These are phyloP conservation scores for Torymus auratus DNA, from an alignment of 2,888 invertebrate species.

Conservation along the genomic window DNA sequence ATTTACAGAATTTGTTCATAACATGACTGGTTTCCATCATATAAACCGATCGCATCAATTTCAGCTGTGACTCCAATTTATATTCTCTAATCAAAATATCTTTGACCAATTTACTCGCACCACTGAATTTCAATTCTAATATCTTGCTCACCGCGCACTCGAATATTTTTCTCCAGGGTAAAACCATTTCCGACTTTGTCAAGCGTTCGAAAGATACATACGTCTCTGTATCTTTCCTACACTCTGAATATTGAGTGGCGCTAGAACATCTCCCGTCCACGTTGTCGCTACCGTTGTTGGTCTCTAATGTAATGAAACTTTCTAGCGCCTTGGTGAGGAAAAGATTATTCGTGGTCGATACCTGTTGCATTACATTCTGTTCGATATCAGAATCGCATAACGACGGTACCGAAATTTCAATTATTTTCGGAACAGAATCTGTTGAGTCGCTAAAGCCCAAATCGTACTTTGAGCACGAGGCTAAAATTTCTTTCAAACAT, in stretches of 20 bases:
- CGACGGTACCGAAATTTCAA: slow-evolving; percentile 36
- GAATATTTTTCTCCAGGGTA: slow-evolving; percentile 77
- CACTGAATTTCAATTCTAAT: slow-evolving; percentile 74
- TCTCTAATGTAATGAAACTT: slow-evolving; percentile 70
- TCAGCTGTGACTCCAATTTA: slow-evolving; percentile 76
- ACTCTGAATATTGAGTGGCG: slow-evolving; percentile 2
- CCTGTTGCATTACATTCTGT: slow-evolving; percentile 68
- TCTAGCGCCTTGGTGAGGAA: slow-evolving; percentile 78
- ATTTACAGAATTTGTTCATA: slow-evolving; percentile 78
- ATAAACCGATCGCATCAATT: slow-evolving; percentile 77
- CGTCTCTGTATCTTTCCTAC: slow-evolving; percentile 19
- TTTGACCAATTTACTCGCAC: slow-evolving; percentile 78
- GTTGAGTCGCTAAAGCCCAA: slow-evolving; percentile 57
- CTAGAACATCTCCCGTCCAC: slow-evolving; percentile 58
- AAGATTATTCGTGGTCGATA: slow-evolving; percentile 69
- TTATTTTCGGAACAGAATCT: slow-evolving; percentile 52
- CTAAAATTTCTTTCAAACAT: slow-evolving; percentile 66
- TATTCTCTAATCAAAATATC: slow-evolving; percentile 77
- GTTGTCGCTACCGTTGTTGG: slow-evolving; percentile 61
- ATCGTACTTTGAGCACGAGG: slow-evolving; percentile 68
- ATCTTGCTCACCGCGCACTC: slow-evolving; percentile 74
- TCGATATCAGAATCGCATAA: slow-evolving; percentile 64
- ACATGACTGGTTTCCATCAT: slow-evolving; percentile 79
- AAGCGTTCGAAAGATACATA: slow-evolving; percentile 32
- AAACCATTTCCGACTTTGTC: slow-evolving; percentile 64